Percentiles rank a stretch among this genome's conserved stretches.
Evolutionary conservation across 2,888 invertebrate species (phyloP).

Genomic region (Tanytarsus gracilentus): DNA sequence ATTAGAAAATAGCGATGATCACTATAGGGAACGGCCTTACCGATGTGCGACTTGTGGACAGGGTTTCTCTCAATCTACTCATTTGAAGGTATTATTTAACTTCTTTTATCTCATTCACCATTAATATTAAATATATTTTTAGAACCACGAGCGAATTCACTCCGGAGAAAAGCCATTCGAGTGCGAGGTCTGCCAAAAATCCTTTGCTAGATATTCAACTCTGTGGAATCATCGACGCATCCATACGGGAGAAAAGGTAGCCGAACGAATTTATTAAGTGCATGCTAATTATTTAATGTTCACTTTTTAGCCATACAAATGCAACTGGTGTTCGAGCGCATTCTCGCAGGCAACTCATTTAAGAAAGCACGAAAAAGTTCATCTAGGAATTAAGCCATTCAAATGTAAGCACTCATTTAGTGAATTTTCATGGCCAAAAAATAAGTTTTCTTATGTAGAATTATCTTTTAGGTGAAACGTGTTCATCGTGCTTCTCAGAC

Average conservation of each 20-base stretch:
- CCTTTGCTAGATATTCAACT: constrained; percentile 16
- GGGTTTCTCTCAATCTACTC: neutral
- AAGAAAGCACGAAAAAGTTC: constrained; percentile 18
- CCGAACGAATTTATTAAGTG: too few species aligned
- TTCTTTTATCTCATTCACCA: neutral
- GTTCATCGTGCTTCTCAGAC: neutral
- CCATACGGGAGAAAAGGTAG: constrained; percentile 2
- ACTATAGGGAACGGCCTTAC: constrained; percentile 10
- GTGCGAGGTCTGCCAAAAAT: constrained; percentile 6
- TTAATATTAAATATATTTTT: neutral
- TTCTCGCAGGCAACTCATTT: constrained; percentile 20
- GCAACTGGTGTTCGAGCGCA: neutral
- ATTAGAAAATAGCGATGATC: neutral
- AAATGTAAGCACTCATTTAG: constrained; percentile 11
- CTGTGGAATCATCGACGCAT: constrained; percentile 19
- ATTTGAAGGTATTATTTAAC: neutral
- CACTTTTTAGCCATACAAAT: constrained; percentile 24
- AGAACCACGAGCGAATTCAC: constrained; percentile 18
- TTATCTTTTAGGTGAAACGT: neutral
- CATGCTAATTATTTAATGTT: too few species aligned
- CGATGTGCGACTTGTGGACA: neutral
- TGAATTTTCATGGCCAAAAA: too few species aligned
- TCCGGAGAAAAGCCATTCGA: constrained; percentile 8
- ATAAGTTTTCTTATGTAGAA: neutral
- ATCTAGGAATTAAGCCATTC: constrained; percentile 17